Base-by-base conservation (phyloP, 2,797 vertebrate species). In the Sternotherus odoratus region DNA sequence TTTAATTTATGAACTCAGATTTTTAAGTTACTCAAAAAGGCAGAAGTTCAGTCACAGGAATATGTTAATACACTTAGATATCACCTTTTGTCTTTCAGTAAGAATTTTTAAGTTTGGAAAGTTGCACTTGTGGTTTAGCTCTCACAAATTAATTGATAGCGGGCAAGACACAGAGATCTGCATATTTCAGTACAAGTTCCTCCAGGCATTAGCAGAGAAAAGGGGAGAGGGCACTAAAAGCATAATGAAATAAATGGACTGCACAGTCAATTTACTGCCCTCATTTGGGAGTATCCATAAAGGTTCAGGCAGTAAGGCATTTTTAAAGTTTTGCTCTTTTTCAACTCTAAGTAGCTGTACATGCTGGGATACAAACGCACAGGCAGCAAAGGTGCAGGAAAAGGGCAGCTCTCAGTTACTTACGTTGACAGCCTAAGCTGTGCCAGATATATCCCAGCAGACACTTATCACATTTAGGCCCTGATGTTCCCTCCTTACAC, bases 401-500 rank as follows among this genome's bases (percentile, higher is more conserved):
- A 97, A 97, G 95, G 98, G 97, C 97, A 51, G 96, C 97, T 97
- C 95, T 92, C 96, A 95, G 92, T 97, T 99, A 99, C 99, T 99
- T 99, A 99, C 99, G 99, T 99, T 99, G 99, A 97, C 99, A 99
- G 98, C 99, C 99, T 98, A 98, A 96, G 97, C 96, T 98, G 99
- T 99, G 98, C 99, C 99, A 99, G 98, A 99, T 98, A 99, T 99
- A 99, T 98, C 99, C 99, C 91, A 99, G 99, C 97, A 99, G 99
- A 99, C 99, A 99, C 97, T 99, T 98, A 98, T 99, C 98, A 99
- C 99, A 99, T 98, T 99, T 99, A 98, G 98, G 98, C 98, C 99
- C 99, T 98, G 99, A 98, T 28, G 99, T 98, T 98, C 99, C 99
- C 98, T 99, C 98, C 98, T 99, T 99, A 99, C 99, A 99, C 98